phyloP scores from a whole-genome alignment of 2,888 invertebrate species.

The Lepetodrilus schrolli region DNA sequence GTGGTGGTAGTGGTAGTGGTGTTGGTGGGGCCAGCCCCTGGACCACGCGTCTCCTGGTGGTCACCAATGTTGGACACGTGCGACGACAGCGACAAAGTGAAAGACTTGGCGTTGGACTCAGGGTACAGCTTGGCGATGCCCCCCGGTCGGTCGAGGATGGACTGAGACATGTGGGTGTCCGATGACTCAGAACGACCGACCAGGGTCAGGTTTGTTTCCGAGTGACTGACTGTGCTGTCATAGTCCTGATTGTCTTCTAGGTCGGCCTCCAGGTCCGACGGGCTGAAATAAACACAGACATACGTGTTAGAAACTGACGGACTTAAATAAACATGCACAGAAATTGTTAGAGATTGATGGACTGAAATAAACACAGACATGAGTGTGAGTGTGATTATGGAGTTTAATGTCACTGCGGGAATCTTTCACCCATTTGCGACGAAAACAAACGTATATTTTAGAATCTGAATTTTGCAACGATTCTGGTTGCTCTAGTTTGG shows the following conservation, averaged over 20 bases:
- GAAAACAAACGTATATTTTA: background rate
- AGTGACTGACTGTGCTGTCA: slow-evolving; percentile 78
- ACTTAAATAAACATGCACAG: background rate
- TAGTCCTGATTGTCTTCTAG: slow-evolving; percentile 80
- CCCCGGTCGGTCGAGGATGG: background rate
- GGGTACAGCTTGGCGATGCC: slow-evolving; percentile 34
- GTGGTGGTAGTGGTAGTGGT: slow-evolving; percentile 40
- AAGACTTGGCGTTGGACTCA: slow-evolving; percentile 43
- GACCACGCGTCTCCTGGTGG: slow-evolving; percentile 42
- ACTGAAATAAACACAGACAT: background rate
- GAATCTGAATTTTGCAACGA: too few species aligned
- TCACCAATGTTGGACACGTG: slow-evolving; percentile 38
- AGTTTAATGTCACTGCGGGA: too few species aligned
- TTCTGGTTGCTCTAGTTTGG: too few species aligned
- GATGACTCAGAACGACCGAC: slow-evolving; percentile 65
- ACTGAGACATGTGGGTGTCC: slow-evolving; percentile 39
- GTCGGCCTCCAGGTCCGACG: slow-evolving; percentile 80
- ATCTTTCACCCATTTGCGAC: too few species aligned
- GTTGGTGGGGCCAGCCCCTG: slow-evolving; percentile 45
- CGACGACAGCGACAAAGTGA: background rate
- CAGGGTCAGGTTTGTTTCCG: slow-evolving; percentile 70
- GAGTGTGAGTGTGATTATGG: too few species aligned
- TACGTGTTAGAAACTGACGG: background rate
- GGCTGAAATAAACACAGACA: slow-evolving; percentile 76
- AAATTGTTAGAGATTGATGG: background rate